phyloP scores from a whole-genome alignment of 2,113 vertebrate genomes.

The Psilopogon haemacephalus region DNA sequence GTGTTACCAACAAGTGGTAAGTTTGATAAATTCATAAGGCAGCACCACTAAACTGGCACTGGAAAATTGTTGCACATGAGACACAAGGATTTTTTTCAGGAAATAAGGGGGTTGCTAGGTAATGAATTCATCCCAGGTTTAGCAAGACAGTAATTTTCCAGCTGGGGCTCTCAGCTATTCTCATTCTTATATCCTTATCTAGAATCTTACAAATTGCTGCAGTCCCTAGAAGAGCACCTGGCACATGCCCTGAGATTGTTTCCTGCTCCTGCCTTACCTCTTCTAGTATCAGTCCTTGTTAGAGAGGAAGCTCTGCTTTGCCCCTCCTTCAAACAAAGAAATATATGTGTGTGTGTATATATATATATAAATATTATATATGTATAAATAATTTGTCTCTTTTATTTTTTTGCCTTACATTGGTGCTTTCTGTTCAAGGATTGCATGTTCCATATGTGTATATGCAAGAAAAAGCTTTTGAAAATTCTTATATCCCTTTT shows the following conservation, averaged over 20 bases:
- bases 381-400: not conserved
- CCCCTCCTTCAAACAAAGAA: not conserved
- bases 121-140: not conserved
- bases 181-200: not conserved
- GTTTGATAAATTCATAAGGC: not conserved
- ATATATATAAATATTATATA: too few relatives aligned
- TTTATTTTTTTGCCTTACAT: not conserved
- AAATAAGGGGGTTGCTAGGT: not conserved
- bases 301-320: not conserved
- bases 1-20: not conserved
- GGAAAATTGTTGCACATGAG: not conserved
- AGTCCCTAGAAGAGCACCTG: not conserved
- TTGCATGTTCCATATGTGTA: not conserved
- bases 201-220: not conserved
- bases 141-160: not conserved
- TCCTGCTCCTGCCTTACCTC: not conserved
- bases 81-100: not conserved
- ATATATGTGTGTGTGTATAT: not conserved
- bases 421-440: not conserved
- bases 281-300: not conserved
- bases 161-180: not conserved
- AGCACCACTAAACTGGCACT: not conserved
- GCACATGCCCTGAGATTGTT: accelerated
- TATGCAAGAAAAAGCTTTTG: not conserved
- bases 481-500: not conserved